Evolutionary conservation across 2,113 vertebrate genomes (phyloP).

Genomic region (Eptesicus fuscus): DNA sequence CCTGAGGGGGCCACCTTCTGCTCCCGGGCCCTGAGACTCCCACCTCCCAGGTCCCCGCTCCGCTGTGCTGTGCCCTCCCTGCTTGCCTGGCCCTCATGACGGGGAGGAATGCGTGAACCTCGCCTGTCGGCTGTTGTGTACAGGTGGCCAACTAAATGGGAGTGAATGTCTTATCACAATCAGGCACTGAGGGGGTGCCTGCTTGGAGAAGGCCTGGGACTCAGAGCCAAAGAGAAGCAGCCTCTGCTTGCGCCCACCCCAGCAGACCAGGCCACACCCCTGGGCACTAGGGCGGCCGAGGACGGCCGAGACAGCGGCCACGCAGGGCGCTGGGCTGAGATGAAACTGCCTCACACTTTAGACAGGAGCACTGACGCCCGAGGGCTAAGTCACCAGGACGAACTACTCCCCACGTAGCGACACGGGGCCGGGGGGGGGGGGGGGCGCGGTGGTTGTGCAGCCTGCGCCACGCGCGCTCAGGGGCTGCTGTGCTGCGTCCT

Average conservation of each 20-base stretch:
- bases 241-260: accelerated
- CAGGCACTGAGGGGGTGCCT: accelerated
- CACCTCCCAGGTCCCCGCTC: not conserved
- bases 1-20: accelerated
- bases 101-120: too few relatives aligned
- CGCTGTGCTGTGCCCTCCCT: too few relatives aligned
- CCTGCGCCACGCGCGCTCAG: too few relatives aligned
- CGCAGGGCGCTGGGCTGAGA: too few relatives aligned
- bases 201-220: not conserved
- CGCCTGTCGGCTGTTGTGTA: accelerated
- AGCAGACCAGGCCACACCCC: not conserved
- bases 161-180: not conserved
- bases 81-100: not conserved
- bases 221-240: not conserved
- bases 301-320: too few relatives aligned
- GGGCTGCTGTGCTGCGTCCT: accelerated
- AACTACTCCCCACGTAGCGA: too few relatives aligned
- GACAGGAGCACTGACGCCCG: too few relatives aligned
- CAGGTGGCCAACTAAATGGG: not conserved
- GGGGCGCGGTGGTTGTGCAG: too few relatives aligned
- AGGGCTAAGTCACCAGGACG: too few relatives aligned
- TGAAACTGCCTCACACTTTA: too few relatives aligned
- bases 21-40: not conserved
- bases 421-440: too few relatives aligned
- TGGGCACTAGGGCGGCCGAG: too few relatives aligned